Evolutionary conservation across 2,797 vertebrate genomes (phyloP).

Genomic region (Atherinosoma microstoma): DNA sequence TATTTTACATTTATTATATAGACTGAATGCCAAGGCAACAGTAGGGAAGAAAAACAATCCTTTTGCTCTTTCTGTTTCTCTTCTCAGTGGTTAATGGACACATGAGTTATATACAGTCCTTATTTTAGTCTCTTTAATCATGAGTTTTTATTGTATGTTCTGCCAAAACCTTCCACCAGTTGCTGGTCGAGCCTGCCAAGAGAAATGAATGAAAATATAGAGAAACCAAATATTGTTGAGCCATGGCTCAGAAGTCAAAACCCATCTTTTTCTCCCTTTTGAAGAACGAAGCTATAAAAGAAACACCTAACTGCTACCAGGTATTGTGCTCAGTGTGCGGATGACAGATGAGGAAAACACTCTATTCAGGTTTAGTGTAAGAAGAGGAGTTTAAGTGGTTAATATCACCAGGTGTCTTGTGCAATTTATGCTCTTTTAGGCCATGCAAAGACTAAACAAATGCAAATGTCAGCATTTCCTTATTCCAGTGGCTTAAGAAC

Average conservation of each 20-base stretch:
- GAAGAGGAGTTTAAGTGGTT: constrained; percentile 50
- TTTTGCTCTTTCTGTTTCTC: constrained; percentile 72
- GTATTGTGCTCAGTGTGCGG: constrained; percentile 56
- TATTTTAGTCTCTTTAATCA: constrained; percentile 86
- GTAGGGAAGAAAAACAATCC: constrained; percentile 68
- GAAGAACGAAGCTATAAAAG: constrained; percentile 62
- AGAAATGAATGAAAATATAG: constrained; percentile 82
- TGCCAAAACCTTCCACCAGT: constrained; percentile 84
- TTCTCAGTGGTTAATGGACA: constrained; percentile 82
- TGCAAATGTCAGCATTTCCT: constrained; percentile 52
- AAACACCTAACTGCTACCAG: constrained; percentile 73
- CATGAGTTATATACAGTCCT: constrained; percentile 83
- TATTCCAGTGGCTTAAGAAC: constrained; percentile 42
- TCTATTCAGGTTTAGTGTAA: constrained; percentile 53
- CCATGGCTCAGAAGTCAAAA: constrained; percentile 75
- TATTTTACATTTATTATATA: constrained; percentile 70
- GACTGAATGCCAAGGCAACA: constrained; percentile 53
- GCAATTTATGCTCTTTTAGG: constrained; percentile 53
- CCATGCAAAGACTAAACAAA: constrained; percentile 56
- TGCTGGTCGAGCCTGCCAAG: constrained; percentile 75
- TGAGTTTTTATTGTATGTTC: constrained; percentile 79
- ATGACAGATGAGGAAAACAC: constrained; percentile 44
- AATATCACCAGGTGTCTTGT: constrained; percentile 55
- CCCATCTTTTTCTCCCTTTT: constrained; percentile 71
- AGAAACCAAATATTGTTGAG: constrained; percentile 81